phyloP scores from a whole-genome alignment of 2,113 vertebrate species.

The Cyanoderma ruficeps region DNA sequence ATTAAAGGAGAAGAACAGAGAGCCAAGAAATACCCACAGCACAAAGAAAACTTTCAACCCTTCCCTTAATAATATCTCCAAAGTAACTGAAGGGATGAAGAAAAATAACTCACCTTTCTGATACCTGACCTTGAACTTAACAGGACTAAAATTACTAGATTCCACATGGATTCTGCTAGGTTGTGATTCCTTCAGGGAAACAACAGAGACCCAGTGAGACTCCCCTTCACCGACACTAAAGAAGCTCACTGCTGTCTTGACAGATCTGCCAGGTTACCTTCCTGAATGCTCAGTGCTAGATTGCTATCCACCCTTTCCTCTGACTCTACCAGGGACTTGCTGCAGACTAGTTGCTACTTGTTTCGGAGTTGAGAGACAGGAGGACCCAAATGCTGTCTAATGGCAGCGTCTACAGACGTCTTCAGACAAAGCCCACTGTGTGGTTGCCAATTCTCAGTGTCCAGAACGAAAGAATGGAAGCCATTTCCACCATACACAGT shows the following conservation, averaged over 20 bases:
- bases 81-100: not conserved
- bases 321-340: not conserved
- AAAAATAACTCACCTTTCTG: not conserved
- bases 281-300: not conserved
- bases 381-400: not conserved
- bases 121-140: not conserved
- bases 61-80: not conserved
- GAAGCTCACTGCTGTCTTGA: not conserved
- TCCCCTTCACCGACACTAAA: not conserved
- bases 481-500: accelerated
- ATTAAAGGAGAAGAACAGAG: not conserved
- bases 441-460: not conserved
- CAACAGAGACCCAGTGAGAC: accelerated
- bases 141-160: not conserved
- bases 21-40: not conserved
- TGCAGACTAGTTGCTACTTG: not conserved
- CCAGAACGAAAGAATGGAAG: not conserved
- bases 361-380: not conserved
- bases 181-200: not conserved
- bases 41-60: not conserved
- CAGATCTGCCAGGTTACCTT: not conserved
- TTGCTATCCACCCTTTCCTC: not conserved
- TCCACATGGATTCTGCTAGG: not conserved
- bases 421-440: not conserved
- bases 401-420: not conserved